Evolutionary conservation across 2,797 vertebrate species (phyloP).

Genomic region (Gadopsis marmoratus): DNA sequence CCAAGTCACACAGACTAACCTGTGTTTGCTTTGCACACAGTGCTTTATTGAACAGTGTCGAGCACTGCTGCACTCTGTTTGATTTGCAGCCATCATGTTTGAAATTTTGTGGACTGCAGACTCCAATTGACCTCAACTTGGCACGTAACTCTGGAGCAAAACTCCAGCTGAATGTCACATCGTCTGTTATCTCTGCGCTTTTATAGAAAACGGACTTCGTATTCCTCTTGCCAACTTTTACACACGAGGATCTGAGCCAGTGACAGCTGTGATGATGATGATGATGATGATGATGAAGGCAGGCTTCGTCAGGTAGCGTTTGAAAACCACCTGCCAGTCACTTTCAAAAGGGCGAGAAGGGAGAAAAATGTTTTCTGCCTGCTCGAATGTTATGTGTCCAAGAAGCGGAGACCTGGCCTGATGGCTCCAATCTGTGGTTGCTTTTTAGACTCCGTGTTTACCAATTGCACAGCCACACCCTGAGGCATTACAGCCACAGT

Average conservation of each 20-base stretch:
- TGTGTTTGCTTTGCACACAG: slow-evolving; percentile 34
- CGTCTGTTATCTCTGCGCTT: slow-evolving; percentile 31
- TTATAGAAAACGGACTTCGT: slow-evolving; percentile 31
- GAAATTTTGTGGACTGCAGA: slow-evolving; percentile 18
- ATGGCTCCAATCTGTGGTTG: slow-evolving; percentile 42
- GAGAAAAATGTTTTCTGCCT: slow-evolving; percentile 39
- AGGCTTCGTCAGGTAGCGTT: slow-evolving; percentile 33
- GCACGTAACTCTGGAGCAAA: slow-evolving; percentile 44
- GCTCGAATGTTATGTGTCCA: not conserved
- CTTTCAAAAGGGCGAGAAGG: slow-evolving; percentile 16
- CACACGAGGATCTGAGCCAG: slow-evolving; percentile 38
- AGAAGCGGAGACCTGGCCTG: slow-evolving; percentile 38
- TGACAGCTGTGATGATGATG: slow-evolving; percentile 54
- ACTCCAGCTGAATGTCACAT: slow-evolving; percentile 55
- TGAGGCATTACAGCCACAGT: slow-evolving; percentile 61
- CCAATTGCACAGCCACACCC: slow-evolving; percentile 60
- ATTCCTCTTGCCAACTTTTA: slow-evolving; percentile 33
- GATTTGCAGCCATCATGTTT: slow-evolving; percentile 41
- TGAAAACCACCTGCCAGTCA: slow-evolving; percentile 64
- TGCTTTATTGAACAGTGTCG: slow-evolving; percentile 42
- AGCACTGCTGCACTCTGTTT: slow-evolving; percentile 35
- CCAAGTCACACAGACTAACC: slow-evolving; percentile 16
- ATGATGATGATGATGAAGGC: slow-evolving; percentile 41
- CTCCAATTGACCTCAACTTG: slow-evolving; percentile 27
- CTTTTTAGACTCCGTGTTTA: slow-evolving; percentile 70